Evolutionary conservation across 92 coral and sea anemone genomes (phyloP).

Genomic region (Metridium senile): DNA sequence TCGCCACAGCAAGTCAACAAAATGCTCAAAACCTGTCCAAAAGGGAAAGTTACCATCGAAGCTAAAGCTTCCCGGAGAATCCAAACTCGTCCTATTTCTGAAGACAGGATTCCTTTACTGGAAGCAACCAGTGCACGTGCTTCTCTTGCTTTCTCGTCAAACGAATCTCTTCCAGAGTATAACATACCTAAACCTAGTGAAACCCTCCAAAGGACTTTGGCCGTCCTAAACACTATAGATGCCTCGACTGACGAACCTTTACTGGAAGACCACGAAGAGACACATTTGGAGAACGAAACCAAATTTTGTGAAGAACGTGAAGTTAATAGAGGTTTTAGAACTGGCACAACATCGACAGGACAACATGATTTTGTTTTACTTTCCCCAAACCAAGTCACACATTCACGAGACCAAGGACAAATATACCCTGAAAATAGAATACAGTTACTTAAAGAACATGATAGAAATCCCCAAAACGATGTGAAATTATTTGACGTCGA

Average conservation of each 20-base stretch:
- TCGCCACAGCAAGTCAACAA: slow-evolving; percentile 54
- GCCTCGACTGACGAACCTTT: slow-evolving; percentile 15
- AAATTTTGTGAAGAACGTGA: background rate
- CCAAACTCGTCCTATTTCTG: slow-evolving; percentile 31
- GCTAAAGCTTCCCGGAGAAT: slow-evolving; percentile 59
- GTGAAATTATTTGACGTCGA: too few relatives aligned
- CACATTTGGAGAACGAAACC: background rate
- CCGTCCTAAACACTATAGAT: slow-evolving; percentile 28
- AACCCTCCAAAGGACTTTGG: slow-evolving; percentile 6
- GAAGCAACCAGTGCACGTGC: slow-evolving; percentile 59
- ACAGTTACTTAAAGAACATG: too few relatives aligned
- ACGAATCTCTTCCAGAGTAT: slow-evolving; percentile 23
- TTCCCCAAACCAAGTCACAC: too few relatives aligned
- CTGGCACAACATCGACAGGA: too few relatives aligned
- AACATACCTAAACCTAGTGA: slow-evolving; percentile 5
- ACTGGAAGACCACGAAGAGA: background rate
- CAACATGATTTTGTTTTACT: too few relatives aligned
- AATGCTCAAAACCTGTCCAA: slow-evolving; percentile 75
- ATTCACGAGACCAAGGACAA: too few relatives aligned
- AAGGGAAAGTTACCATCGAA: slow-evolving; percentile 70
- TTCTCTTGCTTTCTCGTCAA: slow-evolving; percentile 43
- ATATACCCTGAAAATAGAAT: too few relatives aligned
- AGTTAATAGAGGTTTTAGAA: too few relatives aligned
- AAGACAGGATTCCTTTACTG: slow-evolving; percentile 48
- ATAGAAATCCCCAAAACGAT: too few relatives aligned